Conservation (phyloP, 2,113 vertebrate genomes). For the Syngnathus floridae region DNA sequence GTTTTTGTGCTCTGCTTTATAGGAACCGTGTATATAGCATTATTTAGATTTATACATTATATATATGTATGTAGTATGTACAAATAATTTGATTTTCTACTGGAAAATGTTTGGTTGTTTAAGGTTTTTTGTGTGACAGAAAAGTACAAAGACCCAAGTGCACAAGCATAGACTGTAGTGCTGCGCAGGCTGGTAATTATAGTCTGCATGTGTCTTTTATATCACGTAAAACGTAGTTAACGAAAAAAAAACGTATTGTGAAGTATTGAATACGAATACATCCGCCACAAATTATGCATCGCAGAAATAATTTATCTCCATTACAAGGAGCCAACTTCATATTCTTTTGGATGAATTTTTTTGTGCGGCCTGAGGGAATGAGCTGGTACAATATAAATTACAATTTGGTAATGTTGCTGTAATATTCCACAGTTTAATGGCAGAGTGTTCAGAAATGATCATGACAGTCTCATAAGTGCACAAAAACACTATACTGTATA, state of each 20-base stretch:
- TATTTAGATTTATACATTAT: too few relatives aligned
- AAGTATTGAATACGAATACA: background rate
- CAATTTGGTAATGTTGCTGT: constrained; percentile 1
- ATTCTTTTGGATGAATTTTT: constrained; percentile 18
- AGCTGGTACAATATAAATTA: constrained; percentile 23
- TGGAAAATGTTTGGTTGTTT: too few relatives aligned
- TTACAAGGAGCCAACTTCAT: constrained; percentile 5
- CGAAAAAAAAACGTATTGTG: background rate
- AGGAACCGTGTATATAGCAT: too few relatives aligned
- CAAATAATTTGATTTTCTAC: too few relatives aligned
- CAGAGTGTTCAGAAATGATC: background rate
- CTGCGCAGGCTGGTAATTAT: background rate
- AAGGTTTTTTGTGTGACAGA: too few relatives aligned
- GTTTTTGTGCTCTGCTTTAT: too few relatives aligned
- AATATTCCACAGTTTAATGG: background rate
- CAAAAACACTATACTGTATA: background rate
- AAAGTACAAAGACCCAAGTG: constrained; percentile 16
- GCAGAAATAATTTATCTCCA: background rate
- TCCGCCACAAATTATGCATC: background rate
- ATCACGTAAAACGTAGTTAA: background rate
- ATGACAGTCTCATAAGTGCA: background rate
- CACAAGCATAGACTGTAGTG: background rate
- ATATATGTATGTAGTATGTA: too few relatives aligned
- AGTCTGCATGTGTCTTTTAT: too few relatives aligned
- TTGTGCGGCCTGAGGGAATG: constrained; percentile 1